phyloP scores from a whole-genome alignment of 2,797 vertebrate species.

The Huso huso region DNA sequence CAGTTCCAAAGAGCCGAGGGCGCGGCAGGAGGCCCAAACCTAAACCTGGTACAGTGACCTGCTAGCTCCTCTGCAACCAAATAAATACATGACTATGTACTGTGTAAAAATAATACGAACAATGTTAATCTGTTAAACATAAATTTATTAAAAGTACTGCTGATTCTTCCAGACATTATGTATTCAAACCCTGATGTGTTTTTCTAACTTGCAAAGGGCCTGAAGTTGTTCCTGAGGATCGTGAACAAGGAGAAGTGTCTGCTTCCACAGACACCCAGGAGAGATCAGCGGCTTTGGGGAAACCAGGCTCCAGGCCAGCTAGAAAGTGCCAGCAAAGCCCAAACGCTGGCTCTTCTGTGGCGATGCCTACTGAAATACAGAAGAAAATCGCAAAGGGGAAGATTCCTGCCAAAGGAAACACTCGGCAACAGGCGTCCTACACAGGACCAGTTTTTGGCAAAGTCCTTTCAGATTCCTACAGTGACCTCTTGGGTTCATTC shows the following conservation, averaged over 20 bases:
- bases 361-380: constrained; percentile 49
- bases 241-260: constrained; percentile 54
- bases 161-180: neutral
- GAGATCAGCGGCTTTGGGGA: constrained; percentile 54
- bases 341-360: constrained; percentile 43
- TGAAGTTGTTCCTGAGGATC: constrained; percentile 56
- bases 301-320: constrained; percentile 41
- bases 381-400: constrained; percentile 65
- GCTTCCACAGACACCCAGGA: constrained; percentile 55
- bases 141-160: no score
- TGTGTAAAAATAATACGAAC: no score
- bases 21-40: constrained; percentile 79
- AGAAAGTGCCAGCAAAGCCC: constrained; percentile 56
- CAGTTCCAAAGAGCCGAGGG: constrained; percentile 68
- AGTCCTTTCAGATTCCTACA: constrained; percentile 72
- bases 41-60: constrained; percentile 64
- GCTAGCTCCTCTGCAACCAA: no score
- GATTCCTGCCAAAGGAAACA: constrained; percentile 52
- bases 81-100: no score
- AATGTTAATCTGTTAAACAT: no score
- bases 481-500: constrained; percentile 50
- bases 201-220: constrained; percentile 36
- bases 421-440: constrained; percentile 56
- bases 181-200: constrained; percentile 25
- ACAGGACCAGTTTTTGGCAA: constrained; percentile 64